Evolutionary conservation across 2,797 vertebrate species (phyloP).

Genomic region (Podarcis lilfordi): DNA sequence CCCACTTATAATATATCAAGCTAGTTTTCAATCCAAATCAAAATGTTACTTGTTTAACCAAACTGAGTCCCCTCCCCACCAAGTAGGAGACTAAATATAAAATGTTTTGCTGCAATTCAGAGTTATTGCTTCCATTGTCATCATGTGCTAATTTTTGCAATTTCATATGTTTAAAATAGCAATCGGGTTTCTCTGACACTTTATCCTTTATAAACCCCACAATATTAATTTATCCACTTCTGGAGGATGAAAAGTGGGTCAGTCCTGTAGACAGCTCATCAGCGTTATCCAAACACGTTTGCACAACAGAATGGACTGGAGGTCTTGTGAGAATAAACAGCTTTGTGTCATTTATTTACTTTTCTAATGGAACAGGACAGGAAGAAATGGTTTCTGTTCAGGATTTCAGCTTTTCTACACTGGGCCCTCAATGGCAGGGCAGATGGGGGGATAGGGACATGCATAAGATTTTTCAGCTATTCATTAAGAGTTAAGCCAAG

Average conservation of each 20-base stretch:
- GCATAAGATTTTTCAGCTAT: conserved; percentile 38
- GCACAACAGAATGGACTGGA: conserved; percentile 42
- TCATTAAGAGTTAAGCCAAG: conserved; percentile 24
- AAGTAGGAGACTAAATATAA: not conserved
- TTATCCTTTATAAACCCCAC: conserved; percentile 50
- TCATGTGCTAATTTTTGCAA: conserved; percentile 56
- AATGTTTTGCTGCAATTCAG: conserved; percentile 34
- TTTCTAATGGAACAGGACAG: conserved; percentile 55
- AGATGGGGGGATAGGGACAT: not conserved
- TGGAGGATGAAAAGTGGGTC: conserved; percentile 46
- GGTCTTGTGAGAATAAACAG: conserved; percentile 55
- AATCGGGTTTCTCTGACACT: conserved; percentile 44
- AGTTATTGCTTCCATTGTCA: conserved; percentile 40
- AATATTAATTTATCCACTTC: conserved; percentile 49
- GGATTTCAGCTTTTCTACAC: conserved; percentile 37
- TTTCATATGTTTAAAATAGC: conserved; percentile 54
- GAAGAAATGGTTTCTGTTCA: conserved; percentile 54
- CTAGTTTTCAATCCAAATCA: not conserved
- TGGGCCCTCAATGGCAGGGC: conserved; percentile 23
- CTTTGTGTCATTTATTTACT: conserved; percentile 48
- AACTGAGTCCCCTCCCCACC: not conserved
- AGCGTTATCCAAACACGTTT: conserved; percentile 50
- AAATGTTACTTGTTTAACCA: not conserved
- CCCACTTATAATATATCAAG: not conserved
- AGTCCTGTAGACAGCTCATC: conserved; percentile 51